These are phyloP conservation scores for Corythoichthys intestinalis DNA, from an alignment of 2,113 vertebrate genomes.

Conservation along the genomic window DNA sequence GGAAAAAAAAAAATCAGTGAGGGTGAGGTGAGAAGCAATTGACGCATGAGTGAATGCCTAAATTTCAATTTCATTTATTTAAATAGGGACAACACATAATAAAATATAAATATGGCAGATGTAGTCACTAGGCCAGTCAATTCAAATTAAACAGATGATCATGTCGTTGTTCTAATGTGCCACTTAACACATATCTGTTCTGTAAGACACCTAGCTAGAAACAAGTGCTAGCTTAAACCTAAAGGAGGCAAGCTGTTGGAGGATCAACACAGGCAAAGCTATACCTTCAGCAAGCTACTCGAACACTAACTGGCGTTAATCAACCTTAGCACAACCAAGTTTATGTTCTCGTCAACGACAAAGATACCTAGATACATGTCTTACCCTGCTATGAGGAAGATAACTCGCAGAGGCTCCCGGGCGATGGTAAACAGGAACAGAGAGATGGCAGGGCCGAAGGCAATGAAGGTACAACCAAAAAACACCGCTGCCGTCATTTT, in stretches of 20 bases:
- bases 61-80: too few relatives aligned
- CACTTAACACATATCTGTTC: too few relatives aligned
- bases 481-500: slow-evolving; percentile 78
- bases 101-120: too few relatives aligned
- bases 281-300: neutral
- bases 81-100: too few relatives aligned
- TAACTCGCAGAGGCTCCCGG: slow-evolving; percentile 74
- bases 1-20: too few relatives aligned
- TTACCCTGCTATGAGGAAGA: slow-evolving; percentile 81
- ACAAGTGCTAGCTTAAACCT: neutral
- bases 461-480: slow-evolving; percentile 80
- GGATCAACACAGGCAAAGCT: neutral
- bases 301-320: neutral
- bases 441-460: slow-evolving; percentile 78
- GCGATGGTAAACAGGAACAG: slow-evolving; percentile 80
- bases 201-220: too few relatives aligned
- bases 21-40: too few relatives aligned
- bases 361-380: neutral
- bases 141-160: too few relatives aligned
- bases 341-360: accelerated
- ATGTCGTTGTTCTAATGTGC: too few relatives aligned
- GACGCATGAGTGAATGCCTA: too few relatives aligned
- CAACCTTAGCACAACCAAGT: neutral
- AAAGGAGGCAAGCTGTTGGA: neutral
- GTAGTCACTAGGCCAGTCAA: too few relatives aligned